Conservation (phyloP, 1,140 invertebrate genomes). For the Vanessa atalanta region DNA sequence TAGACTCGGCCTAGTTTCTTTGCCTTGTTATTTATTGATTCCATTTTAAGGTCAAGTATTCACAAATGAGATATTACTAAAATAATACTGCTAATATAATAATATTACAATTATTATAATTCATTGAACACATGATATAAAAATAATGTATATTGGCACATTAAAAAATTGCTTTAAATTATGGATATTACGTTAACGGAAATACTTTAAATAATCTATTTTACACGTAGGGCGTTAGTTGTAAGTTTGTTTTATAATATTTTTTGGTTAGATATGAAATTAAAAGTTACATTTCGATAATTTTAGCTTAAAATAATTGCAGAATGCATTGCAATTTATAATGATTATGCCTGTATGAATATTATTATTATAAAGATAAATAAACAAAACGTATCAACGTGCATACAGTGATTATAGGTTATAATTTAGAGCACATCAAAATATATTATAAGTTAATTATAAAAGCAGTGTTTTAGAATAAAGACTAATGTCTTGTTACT, state of each 20-base stretch:
- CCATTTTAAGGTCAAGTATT: conserved; percentile 10
- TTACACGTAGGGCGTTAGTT: not conserved
- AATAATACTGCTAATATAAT: not conserved
- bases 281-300: too few relatives aligned
- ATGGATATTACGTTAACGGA: not conserved
- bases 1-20: not conserved
- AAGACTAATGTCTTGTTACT: not conserved
- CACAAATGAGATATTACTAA: not conserved
- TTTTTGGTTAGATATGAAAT: too few relatives aligned
- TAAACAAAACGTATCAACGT: too few relatives aligned
- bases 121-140: not conserved
- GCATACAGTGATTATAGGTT: too few relatives aligned
- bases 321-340: not conserved
- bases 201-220: not conserved
- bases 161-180: not conserved
- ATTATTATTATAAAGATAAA: not conserved
- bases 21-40: conserved; percentile 8
- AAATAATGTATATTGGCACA: not conserved
- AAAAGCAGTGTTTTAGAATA: not conserved
- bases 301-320: not conserved
- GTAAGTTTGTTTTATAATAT: not conserved
- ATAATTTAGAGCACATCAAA: too few relatives aligned
- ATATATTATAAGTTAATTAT: too few relatives aligned
- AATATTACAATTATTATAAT: not conserved
- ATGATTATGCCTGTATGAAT: not conserved